Evolutionary conservation across 1,140 invertebrate genomes (phyloP).

Genomic region (Maconellicoccus hirsutus): DNA sequence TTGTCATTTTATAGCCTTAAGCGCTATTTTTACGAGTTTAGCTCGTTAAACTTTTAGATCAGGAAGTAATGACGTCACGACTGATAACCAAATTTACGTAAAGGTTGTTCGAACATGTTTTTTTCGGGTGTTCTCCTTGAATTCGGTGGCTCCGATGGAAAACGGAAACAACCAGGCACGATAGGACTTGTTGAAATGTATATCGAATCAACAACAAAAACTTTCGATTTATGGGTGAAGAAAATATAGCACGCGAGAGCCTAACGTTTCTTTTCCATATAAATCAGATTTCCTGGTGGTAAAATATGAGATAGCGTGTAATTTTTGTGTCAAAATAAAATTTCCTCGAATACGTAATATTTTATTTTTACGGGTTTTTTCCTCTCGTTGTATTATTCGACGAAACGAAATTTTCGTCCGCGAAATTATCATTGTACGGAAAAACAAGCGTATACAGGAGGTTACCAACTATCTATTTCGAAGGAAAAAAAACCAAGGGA

Average conservation of each 20-base stretch:
- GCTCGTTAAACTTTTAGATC: conserved; percentile 1
- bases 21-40: background rate
- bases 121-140: background rate
- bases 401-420: background rate
- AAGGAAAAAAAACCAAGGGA: too few relatives aligned
- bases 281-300: background rate
- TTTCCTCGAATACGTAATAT: conserved; percentile 1
- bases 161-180: background rate
- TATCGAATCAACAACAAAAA: background rate
- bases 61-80: background rate
- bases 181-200: background rate
- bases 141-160: background rate
- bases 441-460: background rate
- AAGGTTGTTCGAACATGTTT: too few relatives aligned
- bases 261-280: background rate
- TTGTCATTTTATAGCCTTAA: conserved; percentile 3
- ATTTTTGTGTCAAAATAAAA: background rate
- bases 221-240: background rate
- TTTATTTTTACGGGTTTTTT: background rate
- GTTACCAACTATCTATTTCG: background rate
- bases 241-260: background rate
- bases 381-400: background rate
- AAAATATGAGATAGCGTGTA: background rate
- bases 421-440: background rate
- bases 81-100: too few relatives aligned